phyloP scores from a whole-genome alignment of 2,113 vertebrate species.

The Neodontobutis hainanensis region DNA sequence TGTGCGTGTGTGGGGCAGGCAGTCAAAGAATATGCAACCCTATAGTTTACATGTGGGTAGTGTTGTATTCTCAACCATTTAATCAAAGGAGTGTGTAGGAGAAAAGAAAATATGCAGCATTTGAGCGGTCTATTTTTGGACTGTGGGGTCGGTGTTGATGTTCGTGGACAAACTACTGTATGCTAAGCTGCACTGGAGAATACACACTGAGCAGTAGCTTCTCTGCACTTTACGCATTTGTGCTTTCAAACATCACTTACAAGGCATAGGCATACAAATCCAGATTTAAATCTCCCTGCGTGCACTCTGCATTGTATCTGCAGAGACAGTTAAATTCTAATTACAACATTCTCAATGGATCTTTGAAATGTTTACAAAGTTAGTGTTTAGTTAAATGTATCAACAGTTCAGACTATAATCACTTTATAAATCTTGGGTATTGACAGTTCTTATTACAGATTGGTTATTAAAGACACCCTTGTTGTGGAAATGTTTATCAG shows the following conservation, averaged over 20 bases:
- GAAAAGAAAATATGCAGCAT: conserved; percentile 9
- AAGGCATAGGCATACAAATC: conserved; percentile 6
- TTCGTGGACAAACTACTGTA: background rate
- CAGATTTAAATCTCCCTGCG: background rate
- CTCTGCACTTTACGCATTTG: background rate
- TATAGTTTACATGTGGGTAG: background rate
- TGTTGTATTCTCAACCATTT: background rate
- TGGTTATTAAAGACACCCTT: no score
- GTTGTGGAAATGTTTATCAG: no score
- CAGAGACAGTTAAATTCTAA: background rate
- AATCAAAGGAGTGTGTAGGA: conserved; percentile 32
- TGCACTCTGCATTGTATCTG: background rate
- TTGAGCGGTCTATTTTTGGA: conserved; percentile 11
- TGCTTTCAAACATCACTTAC: background rate
- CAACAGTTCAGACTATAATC: no score
- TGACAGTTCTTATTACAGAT: no score
- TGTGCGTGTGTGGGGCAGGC: conserved; percentile 11
- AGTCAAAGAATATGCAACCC: conserved; percentile 10
- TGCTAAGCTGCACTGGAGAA: background rate
- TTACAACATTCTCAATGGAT: background rate
- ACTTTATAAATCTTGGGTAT: no score
- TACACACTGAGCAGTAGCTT: background rate
- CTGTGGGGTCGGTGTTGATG: conserved; percentile 11
- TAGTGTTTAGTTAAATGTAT: no score
- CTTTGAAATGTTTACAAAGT: no score